Conservation (phyloP, 2,797 vertebrate species). For the Acomys russatus region DNA sequence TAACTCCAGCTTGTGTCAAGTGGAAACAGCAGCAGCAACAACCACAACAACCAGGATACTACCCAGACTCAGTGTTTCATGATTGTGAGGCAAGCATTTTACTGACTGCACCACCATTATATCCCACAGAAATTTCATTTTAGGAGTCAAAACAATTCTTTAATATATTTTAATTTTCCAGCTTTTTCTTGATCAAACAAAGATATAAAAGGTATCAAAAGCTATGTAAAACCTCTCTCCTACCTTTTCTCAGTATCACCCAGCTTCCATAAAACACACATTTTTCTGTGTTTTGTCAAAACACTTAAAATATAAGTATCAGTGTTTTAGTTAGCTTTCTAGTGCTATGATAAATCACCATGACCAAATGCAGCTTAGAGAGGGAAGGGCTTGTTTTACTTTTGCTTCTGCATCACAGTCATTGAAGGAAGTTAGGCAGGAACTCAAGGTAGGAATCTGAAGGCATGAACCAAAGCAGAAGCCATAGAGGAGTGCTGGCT, state of each 20-base stretch:
- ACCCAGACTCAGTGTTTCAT: neutral
- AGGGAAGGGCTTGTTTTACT: neutral
- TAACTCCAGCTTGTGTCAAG: neutral
- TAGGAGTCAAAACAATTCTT: neutral
- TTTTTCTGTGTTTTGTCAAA: neutral
- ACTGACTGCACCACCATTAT: neutral
- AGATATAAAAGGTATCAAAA: neutral
- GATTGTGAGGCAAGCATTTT: neutral
- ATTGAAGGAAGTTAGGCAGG: neutral
- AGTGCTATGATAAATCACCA: neutral
- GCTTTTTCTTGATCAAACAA: slow-evolving; percentile 46
- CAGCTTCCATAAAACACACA: neutral
- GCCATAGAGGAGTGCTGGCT: neutral
- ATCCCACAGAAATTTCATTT: neutral
- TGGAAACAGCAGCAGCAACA: neutral
- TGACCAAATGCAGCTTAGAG: neutral
- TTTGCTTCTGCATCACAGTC: neutral
- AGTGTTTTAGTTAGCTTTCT: neutral
- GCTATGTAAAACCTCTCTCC: neutral
- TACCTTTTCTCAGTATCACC: neutral
- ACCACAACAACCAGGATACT: neutral
- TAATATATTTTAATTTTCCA: neutral
- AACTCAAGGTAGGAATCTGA: neutral
- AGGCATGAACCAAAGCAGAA: neutral
- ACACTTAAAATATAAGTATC: neutral